Evolutionary conservation across 2,888 invertebrate species (phyloP).

Genomic region (Phasia obesa): DNA sequence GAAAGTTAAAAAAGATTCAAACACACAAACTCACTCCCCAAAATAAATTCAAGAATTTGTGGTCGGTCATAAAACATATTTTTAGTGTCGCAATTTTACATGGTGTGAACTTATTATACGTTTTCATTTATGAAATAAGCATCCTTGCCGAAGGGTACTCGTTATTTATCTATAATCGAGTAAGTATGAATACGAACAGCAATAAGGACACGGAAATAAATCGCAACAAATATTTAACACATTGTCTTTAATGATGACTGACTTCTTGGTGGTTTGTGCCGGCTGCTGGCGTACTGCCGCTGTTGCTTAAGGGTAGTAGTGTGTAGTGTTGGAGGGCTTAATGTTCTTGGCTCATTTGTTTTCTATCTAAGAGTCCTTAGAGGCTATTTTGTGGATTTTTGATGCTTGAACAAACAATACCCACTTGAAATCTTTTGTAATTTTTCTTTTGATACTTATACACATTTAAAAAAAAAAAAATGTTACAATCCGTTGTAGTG

Average conservation of each 20-base stretch:
- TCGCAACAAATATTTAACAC: conserved; percentile 40
- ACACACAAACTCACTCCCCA: background rate
- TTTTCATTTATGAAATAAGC: conserved; percentile 47
- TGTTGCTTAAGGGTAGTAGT: conserved; percentile 8
- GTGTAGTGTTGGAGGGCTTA: conserved; percentile 1
- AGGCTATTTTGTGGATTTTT: conserved; percentile 72
- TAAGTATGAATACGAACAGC: background rate
- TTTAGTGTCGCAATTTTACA: conserved; percentile 38
- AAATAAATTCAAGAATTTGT: conserved; percentile 10
- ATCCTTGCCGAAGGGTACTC: conserved; percentile 46
- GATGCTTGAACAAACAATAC: conserved; percentile 60
- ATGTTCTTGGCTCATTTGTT: conserved; percentile 69
- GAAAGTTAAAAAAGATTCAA: background rate
- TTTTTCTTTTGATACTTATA: conserved; percentile 16
- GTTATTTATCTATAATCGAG: conserved; percentile 53
- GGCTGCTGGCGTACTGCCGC: background rate
- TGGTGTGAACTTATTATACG: conserved; percentile 55
- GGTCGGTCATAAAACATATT: conserved; percentile 42
- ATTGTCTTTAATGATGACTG: conserved; percentile 47
- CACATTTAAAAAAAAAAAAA: background rate
- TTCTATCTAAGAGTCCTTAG: conserved; percentile 72
- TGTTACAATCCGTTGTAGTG: conserved; percentile 12
- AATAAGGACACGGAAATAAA: background rate
- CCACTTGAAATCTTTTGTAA: conserved; percentile 58
- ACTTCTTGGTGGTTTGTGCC: conserved; percentile 39